A percentile compares a stretch with the other conserved stretches of the same genome.
Conservation (phyloP, 2,113 vertebrate genomes). For the Nipponia nippon region DNA sequence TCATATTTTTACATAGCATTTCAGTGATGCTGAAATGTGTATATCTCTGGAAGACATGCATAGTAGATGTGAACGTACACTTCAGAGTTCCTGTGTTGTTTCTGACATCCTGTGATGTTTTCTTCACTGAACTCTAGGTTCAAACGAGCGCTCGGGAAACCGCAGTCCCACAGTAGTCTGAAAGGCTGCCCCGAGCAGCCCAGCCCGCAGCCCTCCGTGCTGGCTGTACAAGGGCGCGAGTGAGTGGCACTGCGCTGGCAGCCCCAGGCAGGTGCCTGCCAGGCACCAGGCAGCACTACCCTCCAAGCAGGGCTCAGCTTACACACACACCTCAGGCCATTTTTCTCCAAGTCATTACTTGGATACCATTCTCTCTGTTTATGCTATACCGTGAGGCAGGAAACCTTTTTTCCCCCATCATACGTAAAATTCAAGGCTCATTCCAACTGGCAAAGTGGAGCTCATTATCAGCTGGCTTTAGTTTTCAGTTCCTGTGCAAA, state of each 20-base stretch:
- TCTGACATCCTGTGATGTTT: neutral
- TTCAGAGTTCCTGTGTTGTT: neutral
- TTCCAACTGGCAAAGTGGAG: neutral
- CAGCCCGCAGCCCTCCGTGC: rapidly evolving
- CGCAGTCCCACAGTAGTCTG: rapidly evolving
- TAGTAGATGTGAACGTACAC: neutral
- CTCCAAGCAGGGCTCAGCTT: neutral
- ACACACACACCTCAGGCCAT: neutral
- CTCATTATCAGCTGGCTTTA: neutral
- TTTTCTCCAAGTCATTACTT: neutral
- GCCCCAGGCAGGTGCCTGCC: neutral
- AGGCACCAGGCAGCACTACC: neutral
- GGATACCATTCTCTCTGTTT: neutral
- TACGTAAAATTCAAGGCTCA: neutral
- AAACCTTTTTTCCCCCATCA: neutral
- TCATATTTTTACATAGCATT: neutral
- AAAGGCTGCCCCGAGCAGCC: neutral
- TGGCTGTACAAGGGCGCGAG: neutral
- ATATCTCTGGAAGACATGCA: neutral
- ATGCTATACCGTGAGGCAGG: neutral
- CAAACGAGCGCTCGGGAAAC: neutral
- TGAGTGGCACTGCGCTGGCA: neutral
- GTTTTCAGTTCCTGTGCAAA: neutral
- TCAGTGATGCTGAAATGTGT: neutral
- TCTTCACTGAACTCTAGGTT: neutral